These are phyloP conservation scores for Anthoptus insignis DNA, from an alignment of 2,888 invertebrate genomes.

Conservation along the genomic window DNA sequence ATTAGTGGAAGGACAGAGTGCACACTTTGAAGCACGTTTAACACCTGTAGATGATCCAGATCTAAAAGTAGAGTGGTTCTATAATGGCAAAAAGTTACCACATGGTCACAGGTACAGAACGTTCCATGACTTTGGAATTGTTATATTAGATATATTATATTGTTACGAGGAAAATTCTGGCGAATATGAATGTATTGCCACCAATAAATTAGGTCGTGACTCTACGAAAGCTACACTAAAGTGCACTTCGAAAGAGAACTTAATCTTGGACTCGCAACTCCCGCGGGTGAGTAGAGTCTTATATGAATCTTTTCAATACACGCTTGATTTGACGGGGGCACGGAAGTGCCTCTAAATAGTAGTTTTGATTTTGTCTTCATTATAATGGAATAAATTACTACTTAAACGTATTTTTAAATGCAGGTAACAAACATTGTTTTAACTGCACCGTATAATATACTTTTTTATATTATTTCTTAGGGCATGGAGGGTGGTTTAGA, in stretches of 20 bases:
- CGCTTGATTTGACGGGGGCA: too few species aligned
- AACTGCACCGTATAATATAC: too few species aligned
- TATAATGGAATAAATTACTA: too few species aligned
- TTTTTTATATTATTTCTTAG: too few species aligned
- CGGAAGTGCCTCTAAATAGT: too few species aligned
- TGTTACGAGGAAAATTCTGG: constrained; percentile 99
- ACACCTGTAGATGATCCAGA: constrained; percentile 98
- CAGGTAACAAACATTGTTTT: too few species aligned
- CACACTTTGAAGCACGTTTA: constrained; percentile 97
- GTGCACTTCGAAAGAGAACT: constrained; percentile 95
- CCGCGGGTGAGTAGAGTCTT: constrained; percentile 90
- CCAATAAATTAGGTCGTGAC: constrained; percentile 96
- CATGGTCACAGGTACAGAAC: constrained; percentile 99
- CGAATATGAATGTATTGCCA: constrained; percentile 97
- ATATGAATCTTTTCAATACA: too few species aligned
- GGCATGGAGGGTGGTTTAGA: constrained; percentile 98
- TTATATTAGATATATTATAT: constrained; percentile 97
- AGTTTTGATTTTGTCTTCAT: too few species aligned
- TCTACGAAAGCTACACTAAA: constrained; percentile 94
- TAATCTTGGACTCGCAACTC: constrained; percentile 97
- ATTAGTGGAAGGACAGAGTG: constrained; percentile 97
- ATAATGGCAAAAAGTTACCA: constrained; percentile 96
- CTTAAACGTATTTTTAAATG: too few species aligned
- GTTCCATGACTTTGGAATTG: constrained; percentile 99
- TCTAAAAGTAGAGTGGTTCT: constrained; percentile 98